phyloP scores from a whole-genome alignment of 1,140 invertebrate genomes.

The Bombus cullumanus region DNA sequence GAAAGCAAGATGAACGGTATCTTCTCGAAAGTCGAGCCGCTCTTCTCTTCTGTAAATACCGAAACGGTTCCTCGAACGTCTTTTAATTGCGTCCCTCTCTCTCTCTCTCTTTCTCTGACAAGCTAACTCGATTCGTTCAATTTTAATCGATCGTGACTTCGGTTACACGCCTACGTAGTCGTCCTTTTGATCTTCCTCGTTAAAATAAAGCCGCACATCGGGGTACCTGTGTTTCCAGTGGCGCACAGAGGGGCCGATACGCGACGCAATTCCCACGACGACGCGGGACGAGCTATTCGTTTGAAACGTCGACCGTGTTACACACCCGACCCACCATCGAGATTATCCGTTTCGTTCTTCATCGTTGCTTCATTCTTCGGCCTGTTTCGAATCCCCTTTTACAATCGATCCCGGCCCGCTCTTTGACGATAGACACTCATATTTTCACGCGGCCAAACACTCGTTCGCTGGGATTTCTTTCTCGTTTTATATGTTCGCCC shows the following conservation, averaged over 20 bases:
- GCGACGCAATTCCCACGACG: background rate
- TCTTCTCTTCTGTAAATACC: background rate
- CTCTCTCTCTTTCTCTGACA: too few relatives aligned
- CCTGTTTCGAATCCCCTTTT: background rate
- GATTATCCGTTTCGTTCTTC: background rate
- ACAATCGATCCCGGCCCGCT: too few relatives aligned
- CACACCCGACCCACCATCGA: background rate
- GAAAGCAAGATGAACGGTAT: background rate
- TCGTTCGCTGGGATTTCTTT: too few relatives aligned
- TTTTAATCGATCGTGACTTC: background rate
- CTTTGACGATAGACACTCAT: background rate
- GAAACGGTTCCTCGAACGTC: too few relatives aligned
- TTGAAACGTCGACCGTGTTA: background rate
- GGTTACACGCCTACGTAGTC: too few relatives aligned
- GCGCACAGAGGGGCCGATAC: background rate
- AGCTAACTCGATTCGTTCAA: background rate
- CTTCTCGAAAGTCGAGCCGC: too few relatives aligned
- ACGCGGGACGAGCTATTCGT: background rate
- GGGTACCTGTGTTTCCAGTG: too few relatives aligned
- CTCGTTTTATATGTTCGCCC: background rate
- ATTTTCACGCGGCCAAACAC: background rate
- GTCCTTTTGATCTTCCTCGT: background rate
- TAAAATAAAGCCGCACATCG: background rate
- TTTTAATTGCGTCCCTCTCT: background rate
- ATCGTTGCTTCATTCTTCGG: background rate